Percentiles rank a stretch among this genome's conserved stretches.
phyloP scores from a whole-genome alignment of 2,888 invertebrate genomes.

The Cephus sareptanus region DNA sequence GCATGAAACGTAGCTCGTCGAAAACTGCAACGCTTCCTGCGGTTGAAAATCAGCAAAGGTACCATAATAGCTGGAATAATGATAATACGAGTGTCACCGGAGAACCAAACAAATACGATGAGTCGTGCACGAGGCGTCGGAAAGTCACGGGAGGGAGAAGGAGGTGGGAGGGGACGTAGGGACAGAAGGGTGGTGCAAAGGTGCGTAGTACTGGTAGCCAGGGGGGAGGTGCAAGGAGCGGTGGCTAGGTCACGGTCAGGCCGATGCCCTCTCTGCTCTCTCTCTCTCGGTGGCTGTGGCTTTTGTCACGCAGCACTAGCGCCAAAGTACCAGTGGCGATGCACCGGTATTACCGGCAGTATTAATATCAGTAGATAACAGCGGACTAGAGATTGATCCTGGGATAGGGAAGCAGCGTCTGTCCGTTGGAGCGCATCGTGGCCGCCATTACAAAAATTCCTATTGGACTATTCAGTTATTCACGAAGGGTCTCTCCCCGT shows the following conservation, averaged over 20 bases:
- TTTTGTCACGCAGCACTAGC: neutral
- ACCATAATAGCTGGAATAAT: neutral
- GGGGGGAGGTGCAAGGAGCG: conserved; percentile 36
- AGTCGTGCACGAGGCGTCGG: neutral
- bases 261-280: conserved; percentile 57
- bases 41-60: neutral
- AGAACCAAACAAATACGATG: neutral
- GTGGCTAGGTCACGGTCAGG: conserved; percentile 66
- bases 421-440: neutral
- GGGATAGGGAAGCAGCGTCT: neutral
- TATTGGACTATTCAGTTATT: neutral
- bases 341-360: neutral
- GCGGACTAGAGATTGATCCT: neutral
- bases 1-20: neutral
- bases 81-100: neutral
- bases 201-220: conserved; percentile 14
- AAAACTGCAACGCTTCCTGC: neutral
- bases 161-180: neutral
- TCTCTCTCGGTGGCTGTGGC: conserved; percentile 10
- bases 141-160: neutral
- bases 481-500: neutral
- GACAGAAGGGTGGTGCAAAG: conserved; percentile 20
- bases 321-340: neutral
- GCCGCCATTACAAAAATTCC: neutral
- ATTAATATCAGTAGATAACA: neutral